Evolutionary conservation across 2,888 invertebrate genomes (phyloP), one percentile per base, ranked within the genome.

Genomic region (Cyaniris semiargus): DNA sequence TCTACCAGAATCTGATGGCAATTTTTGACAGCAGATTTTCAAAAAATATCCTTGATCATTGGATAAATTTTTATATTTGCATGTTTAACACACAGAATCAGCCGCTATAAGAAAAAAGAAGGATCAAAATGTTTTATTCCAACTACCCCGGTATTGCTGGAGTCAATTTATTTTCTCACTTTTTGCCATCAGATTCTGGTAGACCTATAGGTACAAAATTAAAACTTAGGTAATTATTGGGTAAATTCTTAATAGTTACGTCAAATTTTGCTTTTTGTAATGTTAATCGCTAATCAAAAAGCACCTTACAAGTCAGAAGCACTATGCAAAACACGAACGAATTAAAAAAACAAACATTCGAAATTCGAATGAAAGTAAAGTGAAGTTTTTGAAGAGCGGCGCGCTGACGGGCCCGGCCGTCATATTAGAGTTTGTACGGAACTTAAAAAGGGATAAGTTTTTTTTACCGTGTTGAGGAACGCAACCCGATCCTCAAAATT

Each of bases 401-500:
- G 87, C 88, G 90, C 89, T 90, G 91, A 91, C 91, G 87, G 89
- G 86, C 88, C 91, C 86, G 89, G 86, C 88, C 88, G 88, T 91
- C 92, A 91, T 85, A 89, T 91, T 92, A 87, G 85, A 91, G 92
- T 90, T 90, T 89, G 90, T 89, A 87, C 86, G 85, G 84, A 85
- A 84, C 86, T 84, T 86, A 86, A 85, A 87, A 86, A 87, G 85
- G 85, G 82, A 82, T 81, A 83, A 81, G 83, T 88, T 90, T 89
- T 90, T 90, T 76, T 90, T 86, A 87, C 83, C 84, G 84, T 83
- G 82, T 83, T 83, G 83, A 76, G 81, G 83, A 82, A 83, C 82
- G 93, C 90, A 93, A 94, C 90, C 91, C 91, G 93, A 93, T 92
- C 90, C 86, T 86, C 86, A 80, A 92, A 92, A 93, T 93, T 92